phyloP scores from a whole-genome alignment of 2,888 invertebrate genomes.

The Subacronicta megacephala region DNA sequence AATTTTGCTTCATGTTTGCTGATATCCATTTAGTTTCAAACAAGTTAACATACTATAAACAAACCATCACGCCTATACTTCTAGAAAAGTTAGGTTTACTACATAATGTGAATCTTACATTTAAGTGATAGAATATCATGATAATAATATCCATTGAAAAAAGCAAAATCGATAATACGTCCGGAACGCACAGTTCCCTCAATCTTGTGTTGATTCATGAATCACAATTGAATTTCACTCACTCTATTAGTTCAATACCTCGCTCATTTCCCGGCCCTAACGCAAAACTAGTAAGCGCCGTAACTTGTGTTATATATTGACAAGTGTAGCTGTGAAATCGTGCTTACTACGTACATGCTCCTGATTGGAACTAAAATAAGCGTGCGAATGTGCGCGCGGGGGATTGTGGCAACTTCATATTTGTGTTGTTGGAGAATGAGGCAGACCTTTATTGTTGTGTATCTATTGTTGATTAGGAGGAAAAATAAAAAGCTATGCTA shows the following conservation, averaged over 20 bases:
- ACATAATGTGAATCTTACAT: no score
- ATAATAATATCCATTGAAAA: no score
- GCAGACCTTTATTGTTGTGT: constrained; percentile 32
- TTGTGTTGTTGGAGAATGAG: constrained; percentile 43
- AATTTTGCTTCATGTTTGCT: no score
- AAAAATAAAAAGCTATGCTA: constrained; percentile 10
- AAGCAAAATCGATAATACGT: constrained; percentile 1
- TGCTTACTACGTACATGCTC: constrained; percentile 48
- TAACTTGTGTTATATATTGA: constrained; percentile 57
- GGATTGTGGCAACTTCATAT: constrained; percentile 43
- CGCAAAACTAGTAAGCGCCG: constrained; percentile 37
- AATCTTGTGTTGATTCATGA: constrained; percentile 17
- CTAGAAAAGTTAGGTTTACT: no score
- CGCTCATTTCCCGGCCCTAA: constrained; percentile 44
- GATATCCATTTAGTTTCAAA: no score
- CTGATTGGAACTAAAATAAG: constrained; percentile 56
- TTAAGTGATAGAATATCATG: no score
- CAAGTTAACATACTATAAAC: no score
- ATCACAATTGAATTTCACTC: constrained; percentile 20
- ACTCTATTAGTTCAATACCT: constrained; percentile 23
- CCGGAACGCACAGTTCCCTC: background rate
- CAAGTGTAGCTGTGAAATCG: constrained; percentile 54
- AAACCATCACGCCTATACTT: no score
- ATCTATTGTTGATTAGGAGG: constrained; percentile 42
- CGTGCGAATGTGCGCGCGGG: constrained; percentile 40